Conservation (phyloP, 2,113 vertebrate species). For the Sapajus apella region DNA sequence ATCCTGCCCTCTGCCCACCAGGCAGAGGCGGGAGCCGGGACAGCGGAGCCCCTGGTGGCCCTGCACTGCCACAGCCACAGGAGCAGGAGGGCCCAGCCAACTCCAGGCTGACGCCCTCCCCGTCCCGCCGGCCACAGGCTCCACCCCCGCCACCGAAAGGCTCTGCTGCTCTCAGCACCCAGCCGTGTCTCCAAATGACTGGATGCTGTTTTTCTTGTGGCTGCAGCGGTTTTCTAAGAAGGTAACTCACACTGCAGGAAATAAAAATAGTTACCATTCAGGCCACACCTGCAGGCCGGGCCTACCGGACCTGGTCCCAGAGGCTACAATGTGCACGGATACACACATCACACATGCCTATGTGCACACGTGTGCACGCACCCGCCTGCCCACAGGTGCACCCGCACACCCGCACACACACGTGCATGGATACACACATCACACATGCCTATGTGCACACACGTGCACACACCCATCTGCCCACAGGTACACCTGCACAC, state of each 20-base stretch:
- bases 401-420: too few relatives aligned
- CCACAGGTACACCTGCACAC: too few relatives aligned
- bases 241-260: not conserved
- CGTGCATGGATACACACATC: too few relatives aligned
- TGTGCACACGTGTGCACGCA: too few relatives aligned
- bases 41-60: not conserved
- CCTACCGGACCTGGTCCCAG: not conserved
- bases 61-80: not conserved
- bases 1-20: too few relatives aligned
- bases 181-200: not conserved
- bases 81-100: fast-evolving
- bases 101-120: fast-evolving
- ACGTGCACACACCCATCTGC: too few relatives aligned
- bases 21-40: not conserved
- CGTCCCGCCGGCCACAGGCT: too few relatives aligned
- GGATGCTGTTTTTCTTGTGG: not conserved
- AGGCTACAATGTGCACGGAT: not conserved
- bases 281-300: not conserved
- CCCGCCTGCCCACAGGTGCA: too few relatives aligned
- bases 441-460: too few relatives aligned
- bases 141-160: too few relatives aligned
- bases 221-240: not conserved
- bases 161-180: fast-evolving
- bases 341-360: not conserved
- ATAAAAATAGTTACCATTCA: not conserved